These are phyloP conservation scores for Julus scandinavius DNA, from an alignment of 2,888 invertebrate genomes.

Conservation along the genomic window DNA sequence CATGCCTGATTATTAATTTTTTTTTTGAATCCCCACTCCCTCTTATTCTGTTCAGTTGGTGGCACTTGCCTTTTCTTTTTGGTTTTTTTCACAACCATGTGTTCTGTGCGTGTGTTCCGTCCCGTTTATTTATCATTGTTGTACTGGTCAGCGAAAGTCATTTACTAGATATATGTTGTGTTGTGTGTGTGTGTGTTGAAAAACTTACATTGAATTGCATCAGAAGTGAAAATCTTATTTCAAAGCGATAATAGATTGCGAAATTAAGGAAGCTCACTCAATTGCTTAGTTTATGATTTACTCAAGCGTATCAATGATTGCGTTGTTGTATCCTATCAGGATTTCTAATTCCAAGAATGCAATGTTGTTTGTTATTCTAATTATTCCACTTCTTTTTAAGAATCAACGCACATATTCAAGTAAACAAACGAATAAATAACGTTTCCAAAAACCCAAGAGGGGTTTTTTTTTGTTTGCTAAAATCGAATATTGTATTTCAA, in stretches of 20 bases:
- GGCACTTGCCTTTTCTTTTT: slow-evolving; percentile 11
- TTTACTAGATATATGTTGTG: not conserved
- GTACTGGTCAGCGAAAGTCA: not conserved
- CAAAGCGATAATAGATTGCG: not conserved
- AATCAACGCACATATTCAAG: not conserved
- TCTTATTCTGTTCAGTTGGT: slow-evolving; percentile 15
- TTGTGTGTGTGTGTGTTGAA: not conserved
- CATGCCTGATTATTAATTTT: slow-evolving; percentile 44
- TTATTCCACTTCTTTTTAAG: not conserved
- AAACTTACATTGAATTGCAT: not conserved
- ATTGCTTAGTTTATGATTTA: not conserved
- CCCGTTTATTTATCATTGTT: not conserved
- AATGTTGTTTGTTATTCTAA: not conserved
- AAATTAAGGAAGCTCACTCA: not conserved
- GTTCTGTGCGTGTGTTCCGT: slow-evolving; percentile 12
- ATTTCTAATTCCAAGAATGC: not conserved
- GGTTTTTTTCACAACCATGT: not conserved
- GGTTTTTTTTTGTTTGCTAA: too few relatives aligned
- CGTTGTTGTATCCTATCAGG: not conserved
- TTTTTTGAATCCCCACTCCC: not conserved
- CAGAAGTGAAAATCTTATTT: not conserved
- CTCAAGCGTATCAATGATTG: not conserved
- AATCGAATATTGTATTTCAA: not conserved
- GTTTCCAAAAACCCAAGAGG: not conserved
- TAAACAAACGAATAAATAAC: not conserved